Percentiles rank a stretch among this genome's conserved stretches.
Evolutionary conservation across 2,797 vertebrate genomes (phyloP).

Genomic region (Amblyraja radiata): DNA sequence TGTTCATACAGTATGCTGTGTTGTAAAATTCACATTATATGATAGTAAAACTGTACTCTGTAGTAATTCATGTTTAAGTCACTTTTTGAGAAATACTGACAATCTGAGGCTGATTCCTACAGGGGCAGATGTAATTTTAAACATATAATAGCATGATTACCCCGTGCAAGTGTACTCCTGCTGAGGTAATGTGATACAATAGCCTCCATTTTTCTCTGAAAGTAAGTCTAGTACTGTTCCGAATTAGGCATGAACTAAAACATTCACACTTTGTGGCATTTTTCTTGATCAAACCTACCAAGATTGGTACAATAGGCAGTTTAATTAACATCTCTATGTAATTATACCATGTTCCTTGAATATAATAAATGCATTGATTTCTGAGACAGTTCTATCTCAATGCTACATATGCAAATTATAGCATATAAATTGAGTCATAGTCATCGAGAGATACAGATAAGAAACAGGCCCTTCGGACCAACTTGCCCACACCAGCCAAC

Average conservation of each 20-base stretch:
- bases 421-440: no score
- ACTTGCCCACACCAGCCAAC: no score
- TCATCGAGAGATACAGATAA: no score
- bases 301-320: not conserved
- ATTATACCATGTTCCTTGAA: not conserved
- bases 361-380: not conserved
- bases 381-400: not conserved
- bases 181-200: not conserved
- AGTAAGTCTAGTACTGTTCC: no score
- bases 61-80: not conserved
- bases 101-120: not conserved
- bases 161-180: not conserved
- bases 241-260: not conserved
- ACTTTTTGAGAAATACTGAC: not conserved
- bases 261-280: not conserved
- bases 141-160: not conserved
- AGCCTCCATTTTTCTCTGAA: not conserved
- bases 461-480: no score
- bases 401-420: not conserved
- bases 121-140: not conserved
- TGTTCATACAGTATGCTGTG: no score
- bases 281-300: not conserved
- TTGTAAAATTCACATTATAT: not conserved
- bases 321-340: not conserved
- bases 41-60: not conserved